Evolutionary conservation across 2,888 invertebrate species (phyloP), one percentile per base, ranked within the genome.

Genomic region (Drosophila limbata): DNA sequence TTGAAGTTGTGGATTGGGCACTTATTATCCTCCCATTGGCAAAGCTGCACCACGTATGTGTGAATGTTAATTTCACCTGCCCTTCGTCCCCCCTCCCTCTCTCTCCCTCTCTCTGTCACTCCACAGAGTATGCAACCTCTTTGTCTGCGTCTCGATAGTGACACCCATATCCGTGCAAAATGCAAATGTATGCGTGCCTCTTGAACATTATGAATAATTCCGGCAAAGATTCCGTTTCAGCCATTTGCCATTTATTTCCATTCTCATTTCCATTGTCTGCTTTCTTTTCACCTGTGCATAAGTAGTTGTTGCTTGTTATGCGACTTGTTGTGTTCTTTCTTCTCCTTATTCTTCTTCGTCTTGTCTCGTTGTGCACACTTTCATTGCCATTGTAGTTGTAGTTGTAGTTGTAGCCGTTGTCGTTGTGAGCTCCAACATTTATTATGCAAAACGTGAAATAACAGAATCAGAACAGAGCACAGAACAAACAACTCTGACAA

Each of bases 181-280:
- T 87, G 89, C 84, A 89, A 87, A 89, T 86, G 83, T 79, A 77
- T 83, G 89, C 89, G 86, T 86, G 86, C 81, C 86, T 82, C 81
- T 81, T 84, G 76, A 76, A 83, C 88, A 89, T 89, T 88, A 88
- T 86, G 85, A 86, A 86, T 86, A 87, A 86, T 86, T 86, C 88
- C 83, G 80, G 79, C 69, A 78, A 87, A 83, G 81, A 84, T 87
- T 86, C 83, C 85, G 70, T 64, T 74, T 74, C 70, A 69, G 73
- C 69, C 86, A 81, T 85, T 86, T 79, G 71, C 77, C 76, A 65
- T 81, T 73, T 76, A 81, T 69, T 73, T 79, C 65, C 68, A 70
- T 79, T 70, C 79, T 55, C 66, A 61, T 67, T 65, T 67, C 48
- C 74, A 68, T 70, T 67, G 42, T 44, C 55, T 42, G 42, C 42